Percentiles rank a stretch among this genome's conserved stretches.
These are phyloP conservation scores for Vultur gryphus DNA, from an alignment of 2,797 vertebrate species.

Conservation along the genomic window DNA sequence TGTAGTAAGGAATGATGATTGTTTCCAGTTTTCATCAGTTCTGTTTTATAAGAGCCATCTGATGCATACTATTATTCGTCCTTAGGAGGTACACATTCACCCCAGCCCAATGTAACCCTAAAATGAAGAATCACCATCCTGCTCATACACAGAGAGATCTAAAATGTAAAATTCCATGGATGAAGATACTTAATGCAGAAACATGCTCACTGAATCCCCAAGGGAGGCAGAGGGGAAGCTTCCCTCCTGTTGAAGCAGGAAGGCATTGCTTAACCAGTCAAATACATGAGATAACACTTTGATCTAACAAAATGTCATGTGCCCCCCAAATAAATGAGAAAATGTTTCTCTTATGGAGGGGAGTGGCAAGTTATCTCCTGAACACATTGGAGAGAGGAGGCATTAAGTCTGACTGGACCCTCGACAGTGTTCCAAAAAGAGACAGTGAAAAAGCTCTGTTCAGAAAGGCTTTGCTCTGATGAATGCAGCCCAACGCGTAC, in stretches of 20 bases:
- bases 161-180: not conserved
- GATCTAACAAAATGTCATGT: not conserved
- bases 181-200: not conserved
- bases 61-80: not conserved
- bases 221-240: not conserved
- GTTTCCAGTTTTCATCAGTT: not conserved
- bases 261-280: not conserved
- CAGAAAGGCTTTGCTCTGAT: not conserved
- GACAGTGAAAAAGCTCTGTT: not conserved
- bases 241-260: not conserved
- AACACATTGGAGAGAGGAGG: not conserved
- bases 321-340: not conserved
- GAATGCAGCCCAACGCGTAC: accelerated
- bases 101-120: not conserved
- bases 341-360: not conserved
- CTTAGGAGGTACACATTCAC: not conserved
- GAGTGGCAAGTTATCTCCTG: not conserved
- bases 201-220: not conserved
- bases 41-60: not conserved
- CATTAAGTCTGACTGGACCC: not conserved
- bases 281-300: accelerated
- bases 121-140: not conserved
- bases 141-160: not conserved
- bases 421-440: accelerated
- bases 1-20: not conserved